phyloP scores from a whole-genome alignment of 1,140 invertebrate species.

The Globodera ellingtonae region DNA sequence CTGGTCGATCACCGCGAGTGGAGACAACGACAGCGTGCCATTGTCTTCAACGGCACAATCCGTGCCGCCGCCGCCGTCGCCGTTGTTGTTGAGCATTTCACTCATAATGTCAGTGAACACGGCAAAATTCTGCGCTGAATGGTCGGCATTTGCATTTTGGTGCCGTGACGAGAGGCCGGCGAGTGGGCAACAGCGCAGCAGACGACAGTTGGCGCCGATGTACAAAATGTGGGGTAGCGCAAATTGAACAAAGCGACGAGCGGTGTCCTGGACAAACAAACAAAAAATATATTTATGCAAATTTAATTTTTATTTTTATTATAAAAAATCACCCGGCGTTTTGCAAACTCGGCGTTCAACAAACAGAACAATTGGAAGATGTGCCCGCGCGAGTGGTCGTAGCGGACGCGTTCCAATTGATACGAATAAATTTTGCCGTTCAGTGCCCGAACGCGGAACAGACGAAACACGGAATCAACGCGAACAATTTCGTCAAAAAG shows the following conservation, averaged over 20 bases:
- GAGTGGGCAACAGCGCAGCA: conserved; percentile 36
- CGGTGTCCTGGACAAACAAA: conserved; percentile 31
- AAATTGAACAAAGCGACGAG: conserved; percentile 40
- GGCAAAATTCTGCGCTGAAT: conserved; percentile 29
- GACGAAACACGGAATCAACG: conserved; percentile 29
- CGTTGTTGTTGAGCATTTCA: conserved; percentile 23
- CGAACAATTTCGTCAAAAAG: conserved; percentile 27
- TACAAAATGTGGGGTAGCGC: conserved; percentile 35
- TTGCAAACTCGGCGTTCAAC: conserved; percentile 39
- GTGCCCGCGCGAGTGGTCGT: conserved; percentile 23
- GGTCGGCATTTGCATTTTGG: conserved; percentile 19
- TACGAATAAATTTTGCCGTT: conserved; percentile 46
- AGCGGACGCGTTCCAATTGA: conserved; percentile 27
- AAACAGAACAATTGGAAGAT: conserved; percentile 36
- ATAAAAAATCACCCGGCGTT: conserved; percentile 34
- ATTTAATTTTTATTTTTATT: not conserved
- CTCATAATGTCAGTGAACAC: conserved; percentile 33
- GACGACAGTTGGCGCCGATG: conserved; percentile 19
- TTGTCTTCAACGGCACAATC: too few species aligned
- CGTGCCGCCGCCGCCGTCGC: not conserved
- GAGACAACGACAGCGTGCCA: not conserved
- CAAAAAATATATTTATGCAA: not conserved
- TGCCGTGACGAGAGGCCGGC: conserved; percentile 24
- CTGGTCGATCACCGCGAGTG: conserved; percentile 27
- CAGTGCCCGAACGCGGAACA: conserved; percentile 32